Evolutionary conservation across 1,140 invertebrate genomes (phyloP), one percentile per base, ranked within the genome.

Genomic region (Phenacoccus solenopsis): DNA sequence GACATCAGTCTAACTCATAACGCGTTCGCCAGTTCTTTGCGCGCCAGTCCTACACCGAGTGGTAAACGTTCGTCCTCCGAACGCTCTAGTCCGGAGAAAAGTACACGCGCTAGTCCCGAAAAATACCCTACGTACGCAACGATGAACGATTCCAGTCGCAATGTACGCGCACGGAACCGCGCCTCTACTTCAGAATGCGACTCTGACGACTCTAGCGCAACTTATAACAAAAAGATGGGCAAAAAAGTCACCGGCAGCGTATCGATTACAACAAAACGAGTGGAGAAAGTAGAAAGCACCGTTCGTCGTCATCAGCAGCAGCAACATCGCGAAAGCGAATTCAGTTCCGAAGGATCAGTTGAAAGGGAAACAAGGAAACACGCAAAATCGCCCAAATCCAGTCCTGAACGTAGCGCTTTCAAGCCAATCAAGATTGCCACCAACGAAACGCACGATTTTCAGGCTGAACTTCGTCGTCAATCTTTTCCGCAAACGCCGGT

Each of bases 1-100:
- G 83, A 85, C 72, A 80, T 84, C 69, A 87, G 86, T 75, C 84
- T 87, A 7, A 84, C 86, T 22, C 87, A 89, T 76, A 82, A 87
- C 73, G 86, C 85, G 3, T 89, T 87, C 79, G 87, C 86, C 1
- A 84, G 85, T 70, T 86, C 86, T 28, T 78, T 89, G 32, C 81
- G 87, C 64, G 81, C 85, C 4, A 77, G 72, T 69, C 82, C 84
- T 12, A 79, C 82, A 67, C 76, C 79, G 78, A 76, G 74, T 73
- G 82, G 74, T 68, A 68, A 25, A 32, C 13, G 67, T 57, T 70
- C 71, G 16, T 69, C 70, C 3, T 30, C 38, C 9, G 67, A 28
- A 30, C 64, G 67, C 7, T 64, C 67, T 28, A 75, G 70, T 69
- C 75, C 75, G 12, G 74, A 76, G 9, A 73, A 74, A 32, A 72